These are phyloP conservation scores for Lissocephala sabroskyi DNA, from an alignment of 2,888 invertebrate species.

Conservation along the genomic window DNA sequence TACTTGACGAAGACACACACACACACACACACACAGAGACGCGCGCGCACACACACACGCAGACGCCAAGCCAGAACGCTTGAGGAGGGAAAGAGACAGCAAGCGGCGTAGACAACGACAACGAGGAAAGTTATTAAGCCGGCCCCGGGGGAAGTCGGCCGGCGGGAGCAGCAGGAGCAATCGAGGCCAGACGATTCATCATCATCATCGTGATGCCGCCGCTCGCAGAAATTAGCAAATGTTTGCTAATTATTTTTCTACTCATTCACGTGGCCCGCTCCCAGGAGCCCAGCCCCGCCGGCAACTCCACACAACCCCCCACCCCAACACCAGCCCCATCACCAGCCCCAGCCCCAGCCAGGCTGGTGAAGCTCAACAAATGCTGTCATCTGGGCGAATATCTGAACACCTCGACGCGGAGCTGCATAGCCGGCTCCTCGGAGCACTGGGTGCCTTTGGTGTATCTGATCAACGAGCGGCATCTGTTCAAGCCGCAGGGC, in stretches of 20 bases:
- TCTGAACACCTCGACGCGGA: slow-evolving; percentile 69
- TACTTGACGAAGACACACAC: slow-evolving; percentile 29
- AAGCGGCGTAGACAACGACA: neutral
- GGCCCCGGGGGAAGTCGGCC: too few species aligned
- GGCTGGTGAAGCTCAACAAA: slow-evolving; percentile 72
- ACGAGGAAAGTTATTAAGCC: neutral
- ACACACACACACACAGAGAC: slow-evolving; percentile 5
- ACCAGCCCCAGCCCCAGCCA: slow-evolving; percentile 1
- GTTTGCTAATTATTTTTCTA: slow-evolving; percentile 9
- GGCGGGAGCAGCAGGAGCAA: too few species aligned
- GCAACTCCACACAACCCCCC: slow-evolving; percentile 3
- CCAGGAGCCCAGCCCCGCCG: neutral
- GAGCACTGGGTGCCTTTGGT: slow-evolving; percentile 76
- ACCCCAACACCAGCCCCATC: neutral
- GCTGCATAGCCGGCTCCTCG: slow-evolving; percentile 67
- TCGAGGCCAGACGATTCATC: too few species aligned
- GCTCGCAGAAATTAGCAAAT: too few species aligned
- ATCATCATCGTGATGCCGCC: too few species aligned
- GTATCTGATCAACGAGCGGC: slow-evolving; percentile 74
- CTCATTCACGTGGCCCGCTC: neutral
- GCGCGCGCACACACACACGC: neutral
- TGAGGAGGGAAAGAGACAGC: neutral
- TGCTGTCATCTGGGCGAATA: slow-evolving; percentile 75
- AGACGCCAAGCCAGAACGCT: too few species aligned
- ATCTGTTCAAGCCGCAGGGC: slow-evolving; percentile 70